These are phyloP conservation scores for Coronaproctus castanopsis DNA, from an alignment of 2,888 invertebrate genomes.

Conservation along the genomic window DNA sequence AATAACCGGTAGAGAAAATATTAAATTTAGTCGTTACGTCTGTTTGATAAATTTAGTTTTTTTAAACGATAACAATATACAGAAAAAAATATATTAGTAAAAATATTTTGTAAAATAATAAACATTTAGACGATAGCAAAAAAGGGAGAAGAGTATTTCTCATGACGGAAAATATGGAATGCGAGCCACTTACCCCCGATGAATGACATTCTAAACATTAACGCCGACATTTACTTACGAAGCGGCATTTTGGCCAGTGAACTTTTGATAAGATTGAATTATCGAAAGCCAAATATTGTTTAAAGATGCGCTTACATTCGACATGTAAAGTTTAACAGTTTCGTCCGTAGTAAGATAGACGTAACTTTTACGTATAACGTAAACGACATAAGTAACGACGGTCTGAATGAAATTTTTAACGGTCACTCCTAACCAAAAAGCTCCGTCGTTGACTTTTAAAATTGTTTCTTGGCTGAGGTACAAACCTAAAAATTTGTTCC, in stretches of 20 bases:
- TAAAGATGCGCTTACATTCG: background rate
- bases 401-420: background rate
- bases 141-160: too few species aligned
- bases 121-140: too few species aligned
- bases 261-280: background rate
- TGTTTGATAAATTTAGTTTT: too few species aligned
- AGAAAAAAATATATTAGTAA: too few species aligned
- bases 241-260: background rate
- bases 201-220: too few species aligned
- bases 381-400: background rate
- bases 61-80: too few species aligned
- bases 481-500: background rate
- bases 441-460: slow-evolving; percentile 1
- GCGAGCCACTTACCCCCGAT: too few species aligned
- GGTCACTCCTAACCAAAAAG: background rate
- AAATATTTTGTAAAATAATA: too few species aligned
- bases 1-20: too few species aligned
- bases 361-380: background rate
- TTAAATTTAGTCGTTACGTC: too few species aligned
- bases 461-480: slow-evolving; percentile 2
- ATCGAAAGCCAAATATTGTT: background rate
- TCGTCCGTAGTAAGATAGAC: slow-evolving; percentile 9
- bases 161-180: too few species aligned
- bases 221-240: too few species aligned
- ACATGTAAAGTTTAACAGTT: slow-evolving; percentile 4